phyloP scores from a whole-genome alignment of 2,113 vertebrate species.

The Malaclemys terrapin region DNA sequence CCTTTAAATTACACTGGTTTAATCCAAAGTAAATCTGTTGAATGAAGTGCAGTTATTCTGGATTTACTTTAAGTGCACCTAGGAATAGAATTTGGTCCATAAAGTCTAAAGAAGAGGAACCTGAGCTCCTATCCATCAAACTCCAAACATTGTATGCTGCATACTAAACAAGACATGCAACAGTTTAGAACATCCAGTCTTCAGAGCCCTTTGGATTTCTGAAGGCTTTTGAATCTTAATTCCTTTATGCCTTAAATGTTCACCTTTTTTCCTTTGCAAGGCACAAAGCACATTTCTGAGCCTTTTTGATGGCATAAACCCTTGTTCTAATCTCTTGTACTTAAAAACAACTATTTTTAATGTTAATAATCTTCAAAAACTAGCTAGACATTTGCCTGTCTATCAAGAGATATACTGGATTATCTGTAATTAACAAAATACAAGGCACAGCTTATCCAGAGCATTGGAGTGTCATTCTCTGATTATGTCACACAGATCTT shows the following conservation, averaged over 20 bases:
- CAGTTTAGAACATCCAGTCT: neutral
- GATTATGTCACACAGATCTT: neutral
- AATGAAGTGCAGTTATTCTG: neutral
- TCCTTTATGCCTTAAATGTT: neutral
- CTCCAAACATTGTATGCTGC: neutral
- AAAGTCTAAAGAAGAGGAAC: neutral
- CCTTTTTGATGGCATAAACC: neutral
- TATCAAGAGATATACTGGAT: neutral
- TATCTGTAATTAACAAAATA: neutral
- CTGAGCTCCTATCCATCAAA: neutral
- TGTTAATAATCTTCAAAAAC: neutral
- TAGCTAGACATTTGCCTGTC: neutral
- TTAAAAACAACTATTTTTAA: neutral
- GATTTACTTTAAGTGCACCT: neutral
- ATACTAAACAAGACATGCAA: neutral
- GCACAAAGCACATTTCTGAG: neutral
- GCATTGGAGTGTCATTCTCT: neutral
- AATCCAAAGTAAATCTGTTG: neutral
- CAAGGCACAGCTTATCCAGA: neutral
- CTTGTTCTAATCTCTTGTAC: neutral
- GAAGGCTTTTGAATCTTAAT: neutral
- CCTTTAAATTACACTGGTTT: neutral
- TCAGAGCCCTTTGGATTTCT: neutral
- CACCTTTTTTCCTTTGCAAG: neutral
- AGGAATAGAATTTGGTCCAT: neutral